These are phyloP conservation scores for Phymanthus crucifer DNA, from an alignment of 92 coral and sea anemone species.

Conservation along the genomic window DNA sequence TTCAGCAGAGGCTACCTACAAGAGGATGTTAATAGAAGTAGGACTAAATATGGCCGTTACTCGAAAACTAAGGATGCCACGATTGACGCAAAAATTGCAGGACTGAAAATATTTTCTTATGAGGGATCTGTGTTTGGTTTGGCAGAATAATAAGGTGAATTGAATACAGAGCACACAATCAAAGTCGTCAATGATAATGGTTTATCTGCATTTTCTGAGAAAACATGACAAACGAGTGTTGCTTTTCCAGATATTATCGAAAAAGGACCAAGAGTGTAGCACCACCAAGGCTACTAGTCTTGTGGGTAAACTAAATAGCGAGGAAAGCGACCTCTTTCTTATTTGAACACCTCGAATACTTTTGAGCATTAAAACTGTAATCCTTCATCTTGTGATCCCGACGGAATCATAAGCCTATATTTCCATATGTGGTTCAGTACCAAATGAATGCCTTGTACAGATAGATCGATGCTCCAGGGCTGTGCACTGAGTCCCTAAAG, in stretches of 20 bases:
- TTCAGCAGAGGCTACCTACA: not conserved
- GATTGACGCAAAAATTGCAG: not conserved
- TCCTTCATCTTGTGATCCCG: not conserved
- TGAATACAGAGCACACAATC: not conserved
- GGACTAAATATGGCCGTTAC: not conserved
- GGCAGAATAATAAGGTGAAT: not conserved
- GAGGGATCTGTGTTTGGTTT: not conserved
- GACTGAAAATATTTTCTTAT: not conserved
- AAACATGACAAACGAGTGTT: not conserved
- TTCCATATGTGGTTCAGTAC: not conserved
- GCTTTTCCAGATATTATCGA: not conserved
- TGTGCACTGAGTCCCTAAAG: no score
- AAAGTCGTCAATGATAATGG: not conserved
- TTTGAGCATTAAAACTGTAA: not conserved
- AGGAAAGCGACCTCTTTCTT: not conserved
- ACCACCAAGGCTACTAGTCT: not conserved
- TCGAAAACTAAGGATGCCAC: not conserved
- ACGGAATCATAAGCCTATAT: not conserved
- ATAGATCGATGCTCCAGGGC: no score
- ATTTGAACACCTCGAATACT: not conserved
- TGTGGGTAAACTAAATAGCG: not conserved
- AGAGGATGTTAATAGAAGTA: not conserved
- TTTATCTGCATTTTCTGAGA: not conserved
- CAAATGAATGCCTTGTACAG: not conserved
- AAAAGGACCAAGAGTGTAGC: not conserved